A percentile compares a stretch with the other conserved stretches of the same genome.
phyloP scores from a whole-genome alignment of 1,140 invertebrate genomes.

The Augochlora pura region DNA sequence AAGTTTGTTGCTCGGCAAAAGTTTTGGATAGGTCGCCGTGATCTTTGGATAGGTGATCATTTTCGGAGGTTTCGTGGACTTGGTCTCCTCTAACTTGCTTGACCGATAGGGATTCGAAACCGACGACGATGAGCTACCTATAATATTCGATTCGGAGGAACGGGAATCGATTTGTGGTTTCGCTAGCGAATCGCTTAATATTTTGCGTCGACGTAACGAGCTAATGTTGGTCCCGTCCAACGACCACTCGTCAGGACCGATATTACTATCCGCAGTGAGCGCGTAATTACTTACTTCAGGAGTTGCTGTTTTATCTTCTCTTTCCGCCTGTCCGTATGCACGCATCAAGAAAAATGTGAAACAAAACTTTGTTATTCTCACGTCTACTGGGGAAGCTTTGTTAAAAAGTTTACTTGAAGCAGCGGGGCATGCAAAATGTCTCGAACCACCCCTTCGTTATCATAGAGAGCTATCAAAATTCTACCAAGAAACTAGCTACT shows the following conservation, averaged over 20 bases:
- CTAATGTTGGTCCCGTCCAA: conserved; percentile 53
- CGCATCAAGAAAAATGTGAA: conserved; percentile 73
- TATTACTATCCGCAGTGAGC: conserved; percentile 65
- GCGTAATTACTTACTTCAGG: conserved; percentile 81
- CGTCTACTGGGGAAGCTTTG: background rate
- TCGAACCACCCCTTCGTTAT: too few relatives aligned
- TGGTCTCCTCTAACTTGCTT: conserved; percentile 1
- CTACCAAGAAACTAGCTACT: too few relatives aligned
- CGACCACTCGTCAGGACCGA: conserved; percentile 45
- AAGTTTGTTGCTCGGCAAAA: conserved; percentile 41
- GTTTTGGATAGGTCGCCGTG: conserved; percentile 64
- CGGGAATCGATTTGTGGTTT: conserved; percentile 14
- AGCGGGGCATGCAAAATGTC: too few relatives aligned
- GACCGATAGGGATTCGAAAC: conserved; percentile 29
- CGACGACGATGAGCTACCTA: background rate
- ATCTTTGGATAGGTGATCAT: conserved; percentile 72
- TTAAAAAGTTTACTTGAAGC: too few relatives aligned
- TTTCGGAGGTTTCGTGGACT: conserved; percentile 49
- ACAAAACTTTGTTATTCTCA: conserved; percentile 28
- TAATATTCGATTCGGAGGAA: conserved; percentile 23
- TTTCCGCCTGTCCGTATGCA: conserved; percentile 78
- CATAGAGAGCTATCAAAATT: too few relatives aligned
- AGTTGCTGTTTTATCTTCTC: conserved; percentile 76
- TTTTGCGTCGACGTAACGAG: conserved; percentile 74
- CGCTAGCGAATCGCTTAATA: conserved; percentile 49